These are phyloP conservation scores for Cydia strobilella DNA, from an alignment of 1,140 invertebrate species.

Conservation along the genomic window DNA sequence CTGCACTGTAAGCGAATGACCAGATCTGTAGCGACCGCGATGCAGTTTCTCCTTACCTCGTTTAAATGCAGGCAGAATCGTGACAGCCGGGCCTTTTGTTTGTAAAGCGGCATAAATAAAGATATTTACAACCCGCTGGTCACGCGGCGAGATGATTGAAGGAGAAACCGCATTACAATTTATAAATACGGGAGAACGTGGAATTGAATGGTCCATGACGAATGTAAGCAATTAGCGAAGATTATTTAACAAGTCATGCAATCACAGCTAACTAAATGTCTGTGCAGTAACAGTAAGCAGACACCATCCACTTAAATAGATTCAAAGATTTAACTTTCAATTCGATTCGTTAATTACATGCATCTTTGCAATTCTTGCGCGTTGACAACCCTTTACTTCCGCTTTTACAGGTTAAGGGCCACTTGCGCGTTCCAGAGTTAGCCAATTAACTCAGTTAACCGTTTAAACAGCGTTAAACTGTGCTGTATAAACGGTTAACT, in stretches of 20 bases:
- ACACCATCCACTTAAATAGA: no score
- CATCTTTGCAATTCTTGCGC: no score
- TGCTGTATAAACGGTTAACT: no score
- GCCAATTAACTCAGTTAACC: no score
- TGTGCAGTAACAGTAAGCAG: no score
- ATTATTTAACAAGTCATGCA: neutral
- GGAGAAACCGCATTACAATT: slow-evolving; percentile 52
- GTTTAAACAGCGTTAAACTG: no score
- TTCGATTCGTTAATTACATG: no score
- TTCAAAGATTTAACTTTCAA: no score
- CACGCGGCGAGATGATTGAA: slow-evolving; percentile 40
- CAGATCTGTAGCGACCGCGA: slow-evolving; percentile 4
- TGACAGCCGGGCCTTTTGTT: slow-evolving; percentile 50
- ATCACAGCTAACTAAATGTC: neutral
- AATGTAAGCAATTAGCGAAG: neutral
- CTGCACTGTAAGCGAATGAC: no score
- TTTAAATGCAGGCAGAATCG: slow-evolving; percentile 44
- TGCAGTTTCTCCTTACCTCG: slow-evolving; percentile 40
- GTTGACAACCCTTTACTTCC: no score
- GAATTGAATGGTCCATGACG: slow-evolving; percentile 20
- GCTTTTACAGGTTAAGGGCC: no score
- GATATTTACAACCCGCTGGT: slow-evolving; percentile 23
- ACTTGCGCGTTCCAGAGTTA: no score
- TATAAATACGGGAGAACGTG: slow-evolving; percentile 33
- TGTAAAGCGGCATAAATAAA: slow-evolving; percentile 55